These are phyloP conservation scores for Drosophila percnosoma DNA, from an alignment of 2,888 invertebrate genomes.

Conservation along the genomic window DNA sequence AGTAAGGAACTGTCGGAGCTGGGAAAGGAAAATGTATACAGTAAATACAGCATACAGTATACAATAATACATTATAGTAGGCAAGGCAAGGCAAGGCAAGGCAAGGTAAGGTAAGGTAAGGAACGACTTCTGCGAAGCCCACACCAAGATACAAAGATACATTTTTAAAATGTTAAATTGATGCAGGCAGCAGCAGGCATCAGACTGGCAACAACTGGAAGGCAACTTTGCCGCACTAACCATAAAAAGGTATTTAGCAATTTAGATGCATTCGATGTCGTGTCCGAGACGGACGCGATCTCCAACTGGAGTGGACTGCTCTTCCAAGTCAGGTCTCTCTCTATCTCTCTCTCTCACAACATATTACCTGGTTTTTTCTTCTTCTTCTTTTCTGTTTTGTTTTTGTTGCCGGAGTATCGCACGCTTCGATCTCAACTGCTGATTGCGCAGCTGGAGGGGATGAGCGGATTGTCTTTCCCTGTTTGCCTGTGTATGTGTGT, in stretches of 20 bases:
- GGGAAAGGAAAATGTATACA: conserved; percentile 66
- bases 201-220: conserved; percentile 13
- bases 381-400: conserved; percentile 9
- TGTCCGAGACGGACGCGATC: conserved; percentile 57
- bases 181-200: conserved; percentile 48
- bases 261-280: conserved; percentile 80
- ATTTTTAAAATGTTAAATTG: conserved; percentile 80
- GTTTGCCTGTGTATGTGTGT: not conserved
- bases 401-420: conserved; percentile 65
- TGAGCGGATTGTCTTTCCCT: conserved; percentile 17
- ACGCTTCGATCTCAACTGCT: conserved; percentile 75
- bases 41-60: conserved; percentile 38
- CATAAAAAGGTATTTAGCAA: conserved; percentile 80
- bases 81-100: conserved; percentile 26
- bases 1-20: conserved; percentile 59
- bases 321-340: conserved; percentile 2
- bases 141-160: conserved; percentile 75
- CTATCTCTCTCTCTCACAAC: not conserved
- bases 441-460: conserved; percentile 71
- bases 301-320: conserved; percentile 19
- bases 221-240: conserved; percentile 55
- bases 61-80: conserved; percentile 58
- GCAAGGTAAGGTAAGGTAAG: conserved; percentile 27
- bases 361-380: conserved; percentile 15
- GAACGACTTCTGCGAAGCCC: conserved; percentile 72